Evolutionary conservation across 1,140 invertebrate species (phyloP).

Genomic region (Nasonia longicornis): DNA sequence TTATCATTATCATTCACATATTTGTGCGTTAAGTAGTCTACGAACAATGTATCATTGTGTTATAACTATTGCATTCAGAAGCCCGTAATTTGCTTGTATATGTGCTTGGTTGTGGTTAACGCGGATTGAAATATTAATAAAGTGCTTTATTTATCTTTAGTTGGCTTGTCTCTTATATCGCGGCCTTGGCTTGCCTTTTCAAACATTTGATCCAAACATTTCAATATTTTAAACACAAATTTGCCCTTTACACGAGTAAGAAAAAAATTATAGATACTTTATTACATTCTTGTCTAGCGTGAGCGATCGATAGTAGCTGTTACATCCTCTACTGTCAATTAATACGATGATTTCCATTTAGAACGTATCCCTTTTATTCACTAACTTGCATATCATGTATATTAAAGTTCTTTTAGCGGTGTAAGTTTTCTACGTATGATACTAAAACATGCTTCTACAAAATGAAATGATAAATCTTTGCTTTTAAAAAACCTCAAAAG

Average conservation of each 20-base stretch:
- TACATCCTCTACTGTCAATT: too few relatives aligned
- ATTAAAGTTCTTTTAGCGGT: too few relatives aligned
- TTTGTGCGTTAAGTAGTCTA: not conserved
- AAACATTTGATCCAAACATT: not conserved
- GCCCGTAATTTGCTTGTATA: slow-evolving; percentile 68
- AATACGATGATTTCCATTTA: too few relatives aligned
- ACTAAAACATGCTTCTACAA: too few relatives aligned
- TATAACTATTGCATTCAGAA: slow-evolving; percentile 52
- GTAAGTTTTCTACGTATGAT: too few relatives aligned
- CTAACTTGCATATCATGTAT: too few relatives aligned
- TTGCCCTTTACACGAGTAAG: not conserved
- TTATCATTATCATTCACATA: not conserved
- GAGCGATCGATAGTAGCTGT: too few relatives aligned
- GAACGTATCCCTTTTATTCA: too few relatives aligned
- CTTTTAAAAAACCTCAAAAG: too few relatives aligned
- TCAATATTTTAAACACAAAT: not conserved
- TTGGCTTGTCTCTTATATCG: slow-evolving; percentile 69
- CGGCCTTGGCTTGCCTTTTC: slow-evolving; percentile 69
- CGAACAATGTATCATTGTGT: not conserved
- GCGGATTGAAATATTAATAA: slow-evolving; percentile 69
- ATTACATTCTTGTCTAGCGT: not conserved
- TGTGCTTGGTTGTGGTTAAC: slow-evolving; percentile 71
- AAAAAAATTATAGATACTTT: not conserved
- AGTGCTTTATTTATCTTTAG: slow-evolving; percentile 69
- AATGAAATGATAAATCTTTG: too few relatives aligned